Conservation (phyloP, 2,797 vertebrate genomes). For the Danio choprae region DNA sequence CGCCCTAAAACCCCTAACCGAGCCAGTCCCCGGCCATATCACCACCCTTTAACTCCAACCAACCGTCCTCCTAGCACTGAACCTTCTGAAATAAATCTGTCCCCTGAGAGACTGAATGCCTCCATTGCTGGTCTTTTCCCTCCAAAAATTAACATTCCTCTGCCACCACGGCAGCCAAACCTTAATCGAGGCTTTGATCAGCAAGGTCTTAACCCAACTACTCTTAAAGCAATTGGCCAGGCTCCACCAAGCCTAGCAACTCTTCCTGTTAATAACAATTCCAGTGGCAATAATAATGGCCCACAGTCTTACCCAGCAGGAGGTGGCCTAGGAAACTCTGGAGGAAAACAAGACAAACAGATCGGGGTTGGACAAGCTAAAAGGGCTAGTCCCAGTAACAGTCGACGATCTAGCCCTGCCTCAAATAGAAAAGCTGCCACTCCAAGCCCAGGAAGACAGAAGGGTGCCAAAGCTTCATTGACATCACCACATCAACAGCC, state of each 20-base stretch:
- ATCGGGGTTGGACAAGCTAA: constrained; percentile 83
- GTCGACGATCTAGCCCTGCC: constrained; percentile 93
- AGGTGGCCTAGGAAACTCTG: constrained; percentile 79
- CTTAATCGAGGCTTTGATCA: constrained; percentile 97
- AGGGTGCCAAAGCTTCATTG: constrained; percentile 86
- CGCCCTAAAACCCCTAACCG: constrained; percentile 98
- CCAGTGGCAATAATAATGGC: constrained; percentile 74
- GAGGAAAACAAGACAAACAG: constrained; percentile 89
- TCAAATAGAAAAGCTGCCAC: constrained; percentile 94
- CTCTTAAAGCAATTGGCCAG: constrained; percentile 98
- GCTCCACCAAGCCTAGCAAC: constrained; percentile 87
- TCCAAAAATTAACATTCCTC: constrained; percentile 98
- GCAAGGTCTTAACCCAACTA: constrained; percentile 98
- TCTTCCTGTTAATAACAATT: constrained; percentile 80
- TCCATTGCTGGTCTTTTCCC: constrained; percentile 98
- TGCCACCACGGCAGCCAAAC: constrained; percentile 92
- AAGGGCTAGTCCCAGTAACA: constrained; percentile 94
- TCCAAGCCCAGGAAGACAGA: constrained; percentile 95
- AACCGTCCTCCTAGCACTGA: constrained; percentile 98
- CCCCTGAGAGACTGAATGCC: constrained; percentile 97
- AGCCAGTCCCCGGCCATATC: constrained; percentile 96
- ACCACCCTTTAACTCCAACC: constrained; percentile 95
- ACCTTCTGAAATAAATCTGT: constrained; percentile 97
- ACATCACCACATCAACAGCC: constrained; percentile 81
- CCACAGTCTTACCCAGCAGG: constrained; percentile 78